Evolutionary conservation across 2,797 vertebrate species (phyloP).

Genomic region (Pipistrellus pygmaeus): DNA sequence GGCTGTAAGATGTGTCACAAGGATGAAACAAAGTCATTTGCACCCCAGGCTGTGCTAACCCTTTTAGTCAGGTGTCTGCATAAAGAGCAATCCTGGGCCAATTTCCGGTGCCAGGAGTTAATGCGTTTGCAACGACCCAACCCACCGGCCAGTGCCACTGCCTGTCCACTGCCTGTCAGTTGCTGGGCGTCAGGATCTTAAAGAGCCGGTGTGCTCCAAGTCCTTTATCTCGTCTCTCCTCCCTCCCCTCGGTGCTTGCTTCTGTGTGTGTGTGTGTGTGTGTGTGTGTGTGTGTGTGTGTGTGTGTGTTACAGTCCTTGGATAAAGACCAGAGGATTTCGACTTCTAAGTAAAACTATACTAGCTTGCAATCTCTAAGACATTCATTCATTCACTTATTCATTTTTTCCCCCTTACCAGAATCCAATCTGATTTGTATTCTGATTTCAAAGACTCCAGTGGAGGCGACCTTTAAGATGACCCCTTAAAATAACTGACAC

Average conservation of each 20-base stretch:
- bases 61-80: slow-evolving; percentile 66
- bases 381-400: background rate
- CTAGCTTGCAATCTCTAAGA: background rate
- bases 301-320: slow-evolving; percentile 58
- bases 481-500: slow-evolving; percentile 48
- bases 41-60: slow-evolving; percentile 70
- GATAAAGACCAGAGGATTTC: background rate
- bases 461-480: slow-evolving; percentile 62
- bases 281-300: background rate
- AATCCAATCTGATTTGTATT: slow-evolving; percentile 57
- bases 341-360: background rate
- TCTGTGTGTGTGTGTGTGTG: slow-evolving; percentile 34
- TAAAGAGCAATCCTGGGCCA: slow-evolving; percentile 53
- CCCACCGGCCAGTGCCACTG: slow-evolving; percentile 64
- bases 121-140: slow-evolving; percentile 67
- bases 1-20: slow-evolving; percentile 65
- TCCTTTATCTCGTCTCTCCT: slow-evolving; percentile 51
- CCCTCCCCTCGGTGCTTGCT: slow-evolving; percentile 55
- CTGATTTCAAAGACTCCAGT: slow-evolving; percentile 43
- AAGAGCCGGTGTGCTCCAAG: slow-evolving; percentile 72
- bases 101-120: slow-evolving; percentile 57
- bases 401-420: background rate
- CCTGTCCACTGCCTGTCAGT: slow-evolving; percentile 78
- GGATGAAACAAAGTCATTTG: slow-evolving; percentile 70
- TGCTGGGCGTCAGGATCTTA: slow-evolving; percentile 72